Evolutionary conservation across 2,113 vertebrate genomes (phyloP).

Genomic region (Xerus inauris): DNA sequence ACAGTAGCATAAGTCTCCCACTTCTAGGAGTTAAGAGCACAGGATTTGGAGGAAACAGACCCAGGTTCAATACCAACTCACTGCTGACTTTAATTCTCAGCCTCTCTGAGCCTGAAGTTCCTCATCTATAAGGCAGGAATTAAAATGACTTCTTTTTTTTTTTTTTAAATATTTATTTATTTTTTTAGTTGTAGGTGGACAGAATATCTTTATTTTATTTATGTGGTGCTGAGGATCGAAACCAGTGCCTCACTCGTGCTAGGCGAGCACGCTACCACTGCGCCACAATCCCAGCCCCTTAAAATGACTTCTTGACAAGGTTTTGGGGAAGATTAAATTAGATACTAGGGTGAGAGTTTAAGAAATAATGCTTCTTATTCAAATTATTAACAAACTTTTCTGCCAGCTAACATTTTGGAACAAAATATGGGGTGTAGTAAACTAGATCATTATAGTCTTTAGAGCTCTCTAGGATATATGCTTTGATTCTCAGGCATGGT

Average conservation of each 20-base stretch:
- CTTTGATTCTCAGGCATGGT: background rate
- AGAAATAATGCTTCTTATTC: constrained; percentile 39
- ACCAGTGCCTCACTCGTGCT: too few species aligned
- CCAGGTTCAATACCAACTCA: background rate
- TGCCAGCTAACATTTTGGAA: background rate
- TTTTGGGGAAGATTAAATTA: constrained; percentile 39
- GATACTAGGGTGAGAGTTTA: background rate
- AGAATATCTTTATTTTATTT: too few species aligned
- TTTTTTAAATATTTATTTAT: too few species aligned
- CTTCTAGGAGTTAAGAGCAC: background rate
- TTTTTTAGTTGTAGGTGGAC: too few species aligned
- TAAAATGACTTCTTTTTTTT: too few species aligned
- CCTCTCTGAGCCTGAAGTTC: background rate
- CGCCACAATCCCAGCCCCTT: too few species aligned
- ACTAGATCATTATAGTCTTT: background rate
- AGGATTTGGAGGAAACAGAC: background rate
- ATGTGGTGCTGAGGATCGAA: too few species aligned
- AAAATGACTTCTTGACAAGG: background rate
- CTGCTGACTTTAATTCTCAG: background rate
- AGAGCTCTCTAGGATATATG: background rate
- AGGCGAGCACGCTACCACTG: too few species aligned
- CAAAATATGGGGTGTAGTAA: background rate
- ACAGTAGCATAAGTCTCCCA: background rate
- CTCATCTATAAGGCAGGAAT: constrained; percentile 14
- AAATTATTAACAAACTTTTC: constrained; percentile 30